Evolutionary conservation across 2,113 vertebrate genomes (phyloP), one percentile per base, ranked within the genome.

Genomic region (Lathamus discolor): DNA sequence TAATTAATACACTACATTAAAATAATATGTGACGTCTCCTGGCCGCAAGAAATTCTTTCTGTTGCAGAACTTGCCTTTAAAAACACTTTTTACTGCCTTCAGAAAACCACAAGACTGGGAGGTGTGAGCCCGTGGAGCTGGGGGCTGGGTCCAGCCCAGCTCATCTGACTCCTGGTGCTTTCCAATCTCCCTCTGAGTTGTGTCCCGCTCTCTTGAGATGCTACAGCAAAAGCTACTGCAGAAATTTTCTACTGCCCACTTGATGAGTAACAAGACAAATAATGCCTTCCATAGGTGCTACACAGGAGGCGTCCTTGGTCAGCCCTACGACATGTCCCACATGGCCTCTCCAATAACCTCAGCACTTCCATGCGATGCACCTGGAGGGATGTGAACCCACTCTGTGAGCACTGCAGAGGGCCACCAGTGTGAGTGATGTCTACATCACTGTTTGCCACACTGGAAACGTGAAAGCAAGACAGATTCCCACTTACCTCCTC

Each of bases 401-500:
- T 16, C 55, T 5, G 27, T 16, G 27, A 67, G 44, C 27, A 44
- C 23, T 9, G 3, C 28, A 3, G 6, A 49, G 80, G 49, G 35
- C 33, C 62, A 83, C 27, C 28, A 28, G 33, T 22, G 37, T 9
- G 15, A 55, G 6, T 2, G 11, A 8, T 10, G 31, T 24, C 97
- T 70, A 44, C 5, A 2, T 10, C 75, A 61, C 54, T 2, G 3
- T 35, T n/a, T 35, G 37, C 9, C 43, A 52, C 12, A 1, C 2
- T 43, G 20, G 9, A 48, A 64, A 39, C 0, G 0, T 9, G 24
- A 51, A 78, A n/a, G 9, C 4, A 4, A 75, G 51, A n/a, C 7
- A 49, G 18, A 77, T 37, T 63, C 23, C 41, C 64, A 55, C 95
- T 96, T 95, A 98, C 98, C 28, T 99, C 98, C 84, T 98, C 97